Evolutionary conservation across 2,888 invertebrate genomes (phyloP).

Genomic region (Globia sparganii): DNA sequence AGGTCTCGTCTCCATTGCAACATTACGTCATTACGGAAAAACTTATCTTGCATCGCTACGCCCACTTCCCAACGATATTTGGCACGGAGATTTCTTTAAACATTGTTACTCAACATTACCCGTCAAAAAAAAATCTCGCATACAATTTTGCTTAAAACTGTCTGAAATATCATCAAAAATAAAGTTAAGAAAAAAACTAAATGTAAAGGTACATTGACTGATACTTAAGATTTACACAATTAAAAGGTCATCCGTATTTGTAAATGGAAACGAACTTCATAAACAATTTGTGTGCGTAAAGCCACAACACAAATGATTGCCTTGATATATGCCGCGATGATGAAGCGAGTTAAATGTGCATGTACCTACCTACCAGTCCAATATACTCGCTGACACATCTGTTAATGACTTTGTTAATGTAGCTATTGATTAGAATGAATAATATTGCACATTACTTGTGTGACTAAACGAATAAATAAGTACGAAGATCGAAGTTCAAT

Average conservation of each 20-base stretch:
- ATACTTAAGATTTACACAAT: constrained; percentile 27
- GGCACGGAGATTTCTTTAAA: constrained; percentile 7
- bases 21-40: constrained; percentile 68
- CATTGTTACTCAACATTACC: not conserved
- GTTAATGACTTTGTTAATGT: constrained; percentile 37
- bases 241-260: constrained; percentile 41
- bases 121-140: not conserved
- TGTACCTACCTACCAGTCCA: constrained; percentile 33
- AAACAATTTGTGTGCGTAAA: constrained; percentile 51
- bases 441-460: constrained; percentile 14
- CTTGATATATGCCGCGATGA: constrained; percentile 76
- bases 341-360: constrained; percentile 56
- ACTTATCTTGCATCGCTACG: constrained; percentile 61
- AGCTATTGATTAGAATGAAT: constrained; percentile 37
- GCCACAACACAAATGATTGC: constrained; percentile 67
- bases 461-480: not conserved
- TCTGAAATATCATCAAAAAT: not conserved
- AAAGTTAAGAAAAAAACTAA: not conserved
- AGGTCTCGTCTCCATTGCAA: constrained; percentile 70
- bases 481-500: constrained; percentile 23
- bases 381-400: constrained; percentile 32
- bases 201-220: constrained; percentile 2
- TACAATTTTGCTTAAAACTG: not conserved
- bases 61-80: constrained; percentile 51
- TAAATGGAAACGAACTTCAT: constrained; percentile 60